Evolutionary conservation across 2,113 vertebrate species (phyloP).

Genomic region (Podilymbus podiceps): DNA sequence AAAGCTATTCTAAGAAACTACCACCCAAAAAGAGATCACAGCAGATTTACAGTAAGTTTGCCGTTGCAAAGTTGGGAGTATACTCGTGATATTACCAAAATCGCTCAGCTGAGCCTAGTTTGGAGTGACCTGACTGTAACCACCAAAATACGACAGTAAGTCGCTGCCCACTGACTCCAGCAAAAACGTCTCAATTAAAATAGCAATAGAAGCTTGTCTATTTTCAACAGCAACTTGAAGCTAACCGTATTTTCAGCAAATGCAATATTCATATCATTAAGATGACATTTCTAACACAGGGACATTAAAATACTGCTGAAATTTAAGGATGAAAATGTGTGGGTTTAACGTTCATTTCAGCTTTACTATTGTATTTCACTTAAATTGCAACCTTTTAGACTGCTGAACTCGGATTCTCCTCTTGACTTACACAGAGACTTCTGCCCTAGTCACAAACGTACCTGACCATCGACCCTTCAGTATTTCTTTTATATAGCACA

Average conservation of each 20-base stretch:
- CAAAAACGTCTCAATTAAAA: neutral
- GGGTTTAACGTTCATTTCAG: neutral
- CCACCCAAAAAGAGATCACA: conserved; percentile 22
- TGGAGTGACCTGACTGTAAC: neutral
- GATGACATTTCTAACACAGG: neutral
- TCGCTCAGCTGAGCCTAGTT: neutral
- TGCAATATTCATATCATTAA: neutral
- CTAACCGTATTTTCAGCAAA: neutral
- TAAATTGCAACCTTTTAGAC: neutral
- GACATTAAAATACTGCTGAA: neutral
- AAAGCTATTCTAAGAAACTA: conserved; percentile 49
- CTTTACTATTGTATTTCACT: neutral
- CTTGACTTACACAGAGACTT: neutral
- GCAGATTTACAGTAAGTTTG: conserved; percentile 6
- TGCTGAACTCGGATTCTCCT: neutral
- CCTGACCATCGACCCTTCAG: neutral
- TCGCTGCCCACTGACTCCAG: neutral
- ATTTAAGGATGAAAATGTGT: neutral
- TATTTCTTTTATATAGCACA: neutral
- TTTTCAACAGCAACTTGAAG: neutral
- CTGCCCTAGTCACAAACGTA: neutral
- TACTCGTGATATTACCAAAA: neutral
- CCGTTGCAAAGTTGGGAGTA: neutral
- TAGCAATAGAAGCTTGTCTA: neutral
- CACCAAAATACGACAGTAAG: neutral